A percentile compares a stretch with the other conserved stretches of the same genome.
Evolutionary conservation across 2,888 invertebrate genomes (phyloP).

Genomic region (Tachina grossa): DNA sequence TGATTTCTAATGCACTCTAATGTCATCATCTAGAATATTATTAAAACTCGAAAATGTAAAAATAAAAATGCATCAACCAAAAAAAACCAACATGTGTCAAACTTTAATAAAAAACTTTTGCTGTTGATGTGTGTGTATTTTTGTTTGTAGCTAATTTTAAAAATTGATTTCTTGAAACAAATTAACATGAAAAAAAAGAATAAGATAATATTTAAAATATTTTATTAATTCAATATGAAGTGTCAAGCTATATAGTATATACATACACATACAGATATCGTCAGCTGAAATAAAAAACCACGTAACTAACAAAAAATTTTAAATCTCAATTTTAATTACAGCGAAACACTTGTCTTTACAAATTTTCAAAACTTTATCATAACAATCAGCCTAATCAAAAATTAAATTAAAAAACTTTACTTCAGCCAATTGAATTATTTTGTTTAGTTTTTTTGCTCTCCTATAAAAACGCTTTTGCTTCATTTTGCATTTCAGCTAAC

Average conservation of each 20-base stretch:
- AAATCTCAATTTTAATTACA: no score
- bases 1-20: constrained; percentile 26
- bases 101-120: neutral
- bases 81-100: constrained; percentile 5
- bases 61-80: constrained; percentile 32
- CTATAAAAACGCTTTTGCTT: no score
- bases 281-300: no score
- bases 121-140: constrained; percentile 21
- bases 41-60: constrained; percentile 8
- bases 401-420: no score
- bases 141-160: constrained; percentile 2
- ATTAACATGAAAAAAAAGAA: neutral
- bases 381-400: no score
- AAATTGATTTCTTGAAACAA: constrained; percentile 5
- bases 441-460: no score
- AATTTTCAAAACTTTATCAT: no score
- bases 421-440: no score
- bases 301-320: no score
- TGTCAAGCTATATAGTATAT: neutral
- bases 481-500: no score
- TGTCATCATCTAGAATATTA: constrained; percentile 34
- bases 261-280: no score
- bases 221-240: constrained; percentile 16
- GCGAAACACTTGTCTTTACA: no score
- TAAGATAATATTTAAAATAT: neutral